Percentiles rank a stretch among this genome's conserved stretches.
Evolutionary conservation across 2,888 invertebrate genomes (phyloP).

Genomic region (Eledone cirrhosa): DNA sequence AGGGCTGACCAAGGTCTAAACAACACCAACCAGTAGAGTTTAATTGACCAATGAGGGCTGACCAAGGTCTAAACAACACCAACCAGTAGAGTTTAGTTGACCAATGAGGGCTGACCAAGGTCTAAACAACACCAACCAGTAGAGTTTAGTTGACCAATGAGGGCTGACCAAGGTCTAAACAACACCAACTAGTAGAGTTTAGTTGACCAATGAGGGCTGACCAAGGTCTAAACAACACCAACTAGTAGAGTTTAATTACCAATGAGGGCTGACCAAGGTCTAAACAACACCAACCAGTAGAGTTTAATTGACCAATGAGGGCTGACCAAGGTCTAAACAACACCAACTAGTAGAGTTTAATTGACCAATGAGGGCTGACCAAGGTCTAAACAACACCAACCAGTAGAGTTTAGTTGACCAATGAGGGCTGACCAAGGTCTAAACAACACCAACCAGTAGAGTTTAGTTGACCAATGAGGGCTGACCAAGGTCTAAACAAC

Average conservation of each 20-base stretch:
- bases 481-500: constrained; percentile 32
- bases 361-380: not conserved
- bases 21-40: constrained; percentile 39
- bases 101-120: constrained; percentile 21
- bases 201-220: too few species aligned
- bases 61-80: constrained; percentile 34
- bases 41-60: not conserved
- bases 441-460: constrained; percentile 39
- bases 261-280: constrained; percentile 20
- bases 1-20: constrained; percentile 20
- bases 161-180: constrained; percentile 17
- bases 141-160: too few species aligned
- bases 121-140: constrained; percentile 37
- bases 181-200: constrained; percentile 40
- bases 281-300: constrained; percentile 39
- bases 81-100: constrained; percentile 38
- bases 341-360: constrained; percentile 38
- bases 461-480: too few species aligned
- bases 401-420: too few species aligned
- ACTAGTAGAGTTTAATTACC: constrained; percentile 38
- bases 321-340: constrained; percentile 30
- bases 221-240: constrained; percentile 35
- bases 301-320: not conserved
- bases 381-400: constrained; percentile 37
- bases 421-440: constrained; percentile 18